Base-by-base conservation (phyloP, 2,888 invertebrate species). In the Ectobius pallidus region DNA sequence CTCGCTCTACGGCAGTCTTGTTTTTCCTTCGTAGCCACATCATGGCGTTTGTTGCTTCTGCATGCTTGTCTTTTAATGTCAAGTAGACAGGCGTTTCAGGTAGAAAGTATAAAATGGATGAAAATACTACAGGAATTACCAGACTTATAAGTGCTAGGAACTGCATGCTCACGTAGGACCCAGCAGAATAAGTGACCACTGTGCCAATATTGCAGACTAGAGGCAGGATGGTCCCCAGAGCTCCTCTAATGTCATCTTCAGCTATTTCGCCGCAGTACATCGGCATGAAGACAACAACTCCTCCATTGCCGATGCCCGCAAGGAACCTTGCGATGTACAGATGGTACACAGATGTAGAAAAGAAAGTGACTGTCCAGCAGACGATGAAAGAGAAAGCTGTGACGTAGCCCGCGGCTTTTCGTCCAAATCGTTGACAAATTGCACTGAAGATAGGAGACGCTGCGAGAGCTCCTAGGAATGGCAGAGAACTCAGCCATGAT, bases 221-320 rank as follows among this genome's bases (percentile, higher is more conserved):
- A 4, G 46, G 18, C 3, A 9, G 46, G n/a, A 46, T 14, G 4
- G 46, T n/a, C 3, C 46, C 46, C 11, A 46, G 46, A 46, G 46
- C 46, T 14, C 46, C 46, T 46, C 46, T 46, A n/a, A 46, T 46
- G 46, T n/a, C n/a, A n/a, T 84, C 83, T 32, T 90, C 87, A 0
- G 90, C 85, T 0, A 89, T 86, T 80, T 92, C 92, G 0, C 87
- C 86, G 30, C 87, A 85, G 79, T 86, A 89, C n/a, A 90, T 84
- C 0, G 91, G 90, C 0, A 85, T 84, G 42, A 87, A 83, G 9
- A 85, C 85, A 0, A 85, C 2, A 75, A 88, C 82, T 0, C 87
- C 89, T 1, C 88, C 88, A 0, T 86, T 86, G 0, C 86, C 84
- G 0, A 89, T 78, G 0, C 92, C 92, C 0, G 86, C 83, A 1